phyloP scores from a whole-genome alignment of 1,140 invertebrate genomes.

The Euwallacea fornicatus region DNA sequence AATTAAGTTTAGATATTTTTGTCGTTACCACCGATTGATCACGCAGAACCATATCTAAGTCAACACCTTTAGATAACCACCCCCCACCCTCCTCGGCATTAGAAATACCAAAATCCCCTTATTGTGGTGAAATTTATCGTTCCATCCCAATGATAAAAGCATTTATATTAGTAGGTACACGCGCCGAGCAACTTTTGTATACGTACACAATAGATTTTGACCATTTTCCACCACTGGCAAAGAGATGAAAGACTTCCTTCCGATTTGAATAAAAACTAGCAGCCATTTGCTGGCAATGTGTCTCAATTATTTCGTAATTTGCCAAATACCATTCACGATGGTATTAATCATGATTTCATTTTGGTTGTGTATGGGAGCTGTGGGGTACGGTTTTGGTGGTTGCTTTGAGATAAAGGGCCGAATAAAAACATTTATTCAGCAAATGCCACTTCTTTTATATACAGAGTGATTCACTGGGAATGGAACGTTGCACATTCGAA shows the following conservation, averaged over 20 bases:
- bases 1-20: too few species aligned
- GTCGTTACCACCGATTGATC: too few species aligned
- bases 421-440: too few species aligned
- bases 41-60: background rate
- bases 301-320: conserved; percentile 27
- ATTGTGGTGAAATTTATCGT: conserved; percentile 24
- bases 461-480: too few species aligned
- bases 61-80: conserved; percentile 13
- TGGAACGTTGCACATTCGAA: too few species aligned
- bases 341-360: too few species aligned
- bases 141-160: background rate
- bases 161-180: conserved; percentile 13
- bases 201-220: conserved; percentile 14
- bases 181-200: conserved; percentile 16
- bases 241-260: conserved; percentile 1
- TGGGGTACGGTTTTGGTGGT: too few species aligned
- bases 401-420: too few species aligned
- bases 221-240: conserved; percentile 4
- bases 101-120: conserved; percentile 13
- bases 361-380: too few species aligned
- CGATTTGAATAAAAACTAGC: conserved; percentile 12
- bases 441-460: too few species aligned
- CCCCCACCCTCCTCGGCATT: background rate
- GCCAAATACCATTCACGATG: background rate
- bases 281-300: conserved; percentile 15